A percentile compares a stretch with the other conserved stretches of the same genome.
Evolutionary conservation across 2,113 vertebrate genomes (phyloP).

Genomic region (Motacilla alba): DNA sequence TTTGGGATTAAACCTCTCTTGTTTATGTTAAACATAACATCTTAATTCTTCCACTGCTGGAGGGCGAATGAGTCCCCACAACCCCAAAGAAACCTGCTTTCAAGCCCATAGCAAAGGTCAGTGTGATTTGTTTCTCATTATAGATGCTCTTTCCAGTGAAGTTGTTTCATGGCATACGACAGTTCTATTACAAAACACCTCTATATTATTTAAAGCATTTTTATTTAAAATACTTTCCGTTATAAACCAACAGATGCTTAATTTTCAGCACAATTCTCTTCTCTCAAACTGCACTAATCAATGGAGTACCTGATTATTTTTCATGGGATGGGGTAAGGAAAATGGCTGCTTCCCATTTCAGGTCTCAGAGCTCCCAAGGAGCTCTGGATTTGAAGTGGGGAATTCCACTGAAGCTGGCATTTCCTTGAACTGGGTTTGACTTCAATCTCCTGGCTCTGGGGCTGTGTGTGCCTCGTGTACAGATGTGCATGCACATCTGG

Average conservation of each 20-base stretch:
- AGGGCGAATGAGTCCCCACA: constrained; percentile 46
- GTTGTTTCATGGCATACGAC: constrained; percentile 44
- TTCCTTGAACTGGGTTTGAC: background rate
- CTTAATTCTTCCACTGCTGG: constrained; percentile 49
- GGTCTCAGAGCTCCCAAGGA: background rate
- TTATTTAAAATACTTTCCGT: background rate
- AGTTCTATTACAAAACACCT: constrained; percentile 12
- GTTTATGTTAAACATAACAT: constrained; percentile 56
- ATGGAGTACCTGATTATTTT: background rate
- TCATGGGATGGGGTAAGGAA: background rate
- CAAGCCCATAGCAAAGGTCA: constrained; percentile 9
- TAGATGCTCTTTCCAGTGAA: constrained; percentile 21
- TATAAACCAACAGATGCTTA: background rate
- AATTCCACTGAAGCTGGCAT: background rate
- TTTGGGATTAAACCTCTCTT: constrained; percentile 57
- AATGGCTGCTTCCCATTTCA: background rate
- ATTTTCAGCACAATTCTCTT: background rate
- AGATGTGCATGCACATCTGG: background rate
- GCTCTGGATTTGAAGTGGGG: background rate
- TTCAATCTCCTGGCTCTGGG: background rate
- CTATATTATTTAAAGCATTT: background rate
- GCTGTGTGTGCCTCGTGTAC: background rate
- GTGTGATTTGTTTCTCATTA: constrained; percentile 39
- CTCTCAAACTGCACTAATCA: background rate
- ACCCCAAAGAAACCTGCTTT: constrained; percentile 12